These are phyloP conservation scores for Betta splendens DNA, from an alignment of 2,797 vertebrate species.

Conservation along the genomic window DNA sequence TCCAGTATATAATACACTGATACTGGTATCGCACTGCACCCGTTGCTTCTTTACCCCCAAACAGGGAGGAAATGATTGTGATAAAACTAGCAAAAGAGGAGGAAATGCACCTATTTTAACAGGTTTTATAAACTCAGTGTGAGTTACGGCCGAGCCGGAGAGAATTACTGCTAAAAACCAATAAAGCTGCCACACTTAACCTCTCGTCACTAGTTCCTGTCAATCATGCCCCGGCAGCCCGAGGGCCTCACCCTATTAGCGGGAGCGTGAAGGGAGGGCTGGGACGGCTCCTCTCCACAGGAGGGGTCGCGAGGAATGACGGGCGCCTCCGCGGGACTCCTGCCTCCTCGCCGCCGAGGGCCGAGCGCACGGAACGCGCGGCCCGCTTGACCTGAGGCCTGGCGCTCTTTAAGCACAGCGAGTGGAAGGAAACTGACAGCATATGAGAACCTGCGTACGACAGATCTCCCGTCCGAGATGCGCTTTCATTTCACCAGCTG, in stretches of 20 bases:
- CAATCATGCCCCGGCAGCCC: slow-evolving; percentile 53
- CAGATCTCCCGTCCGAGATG: slow-evolving; percentile 38
- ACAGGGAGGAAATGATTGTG: not conserved
- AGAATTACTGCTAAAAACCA: slow-evolving; percentile 23
- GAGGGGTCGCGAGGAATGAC: slow-evolving; percentile 57
- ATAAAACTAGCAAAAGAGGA: not conserved
- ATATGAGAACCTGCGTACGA: slow-evolving; percentile 22
- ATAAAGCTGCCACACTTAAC: slow-evolving; percentile 45
- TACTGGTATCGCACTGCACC: not conserved
- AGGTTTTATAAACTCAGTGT: not conserved
- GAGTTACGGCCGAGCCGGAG: not conserved
- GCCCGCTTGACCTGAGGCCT: slow-evolving; percentile 36
- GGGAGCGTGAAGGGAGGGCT: slow-evolving; percentile 33
- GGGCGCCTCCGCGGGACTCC: slow-evolving; percentile 59
- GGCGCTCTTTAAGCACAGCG: slow-evolving; percentile 7
- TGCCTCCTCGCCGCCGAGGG: slow-evolving; percentile 11
- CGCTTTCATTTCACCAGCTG: slow-evolving; percentile 41
- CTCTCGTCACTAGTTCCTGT: slow-evolving; percentile 55
- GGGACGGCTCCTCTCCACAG: slow-evolving; percentile 51
- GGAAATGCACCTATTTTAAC: not conserved
- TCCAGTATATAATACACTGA: not conserved
- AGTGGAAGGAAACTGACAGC: slow-evolving; percentile 15
- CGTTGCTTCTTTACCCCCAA: not conserved
- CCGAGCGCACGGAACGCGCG: slow-evolving; percentile 20
- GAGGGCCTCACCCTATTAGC: slow-evolving; percentile 64